Conservation (phyloP, 2,113 vertebrate species). For the Chaetops frenatus region DNA sequence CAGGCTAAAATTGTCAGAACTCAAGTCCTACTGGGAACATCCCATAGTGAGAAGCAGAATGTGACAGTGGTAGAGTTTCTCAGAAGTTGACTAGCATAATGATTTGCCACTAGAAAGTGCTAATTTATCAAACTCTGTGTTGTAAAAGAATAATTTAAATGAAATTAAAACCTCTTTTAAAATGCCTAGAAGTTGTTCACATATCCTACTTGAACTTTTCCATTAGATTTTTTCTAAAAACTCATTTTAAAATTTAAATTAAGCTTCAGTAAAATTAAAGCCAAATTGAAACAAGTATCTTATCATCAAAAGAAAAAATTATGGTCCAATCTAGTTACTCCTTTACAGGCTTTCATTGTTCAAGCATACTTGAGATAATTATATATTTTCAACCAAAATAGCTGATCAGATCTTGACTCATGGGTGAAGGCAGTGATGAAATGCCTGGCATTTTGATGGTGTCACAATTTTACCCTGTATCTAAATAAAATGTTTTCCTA, state of each 20-base stretch:
- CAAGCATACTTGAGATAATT: neutral
- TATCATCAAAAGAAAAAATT: neutral
- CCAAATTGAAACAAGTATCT: neutral
- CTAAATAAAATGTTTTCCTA: neutral
- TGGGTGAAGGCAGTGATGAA: neutral
- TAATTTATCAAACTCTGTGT: neutral
- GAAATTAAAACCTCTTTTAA: neutral
- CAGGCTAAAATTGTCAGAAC: neutral
- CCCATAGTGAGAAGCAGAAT: neutral
- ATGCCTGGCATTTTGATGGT: neutral
- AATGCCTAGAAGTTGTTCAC: neutral
- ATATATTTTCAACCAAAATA: neutral
- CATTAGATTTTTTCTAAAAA: neutral
- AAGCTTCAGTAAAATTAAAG: neutral
- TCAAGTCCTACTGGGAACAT: neutral
- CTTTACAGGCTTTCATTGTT: neutral
- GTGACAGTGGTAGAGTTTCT: neutral
- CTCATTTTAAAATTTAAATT: neutral
- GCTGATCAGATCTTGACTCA: neutral
- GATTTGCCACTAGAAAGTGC: neutral
- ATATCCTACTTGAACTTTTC: neutral
- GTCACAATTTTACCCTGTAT: neutral
- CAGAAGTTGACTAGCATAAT: neutral
- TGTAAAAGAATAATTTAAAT: neutral
- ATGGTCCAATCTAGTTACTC: neutral